Evolutionary conservation across 2,888 invertebrate genomes (phyloP).

Genomic region (Parascotia fuliginaria): DNA sequence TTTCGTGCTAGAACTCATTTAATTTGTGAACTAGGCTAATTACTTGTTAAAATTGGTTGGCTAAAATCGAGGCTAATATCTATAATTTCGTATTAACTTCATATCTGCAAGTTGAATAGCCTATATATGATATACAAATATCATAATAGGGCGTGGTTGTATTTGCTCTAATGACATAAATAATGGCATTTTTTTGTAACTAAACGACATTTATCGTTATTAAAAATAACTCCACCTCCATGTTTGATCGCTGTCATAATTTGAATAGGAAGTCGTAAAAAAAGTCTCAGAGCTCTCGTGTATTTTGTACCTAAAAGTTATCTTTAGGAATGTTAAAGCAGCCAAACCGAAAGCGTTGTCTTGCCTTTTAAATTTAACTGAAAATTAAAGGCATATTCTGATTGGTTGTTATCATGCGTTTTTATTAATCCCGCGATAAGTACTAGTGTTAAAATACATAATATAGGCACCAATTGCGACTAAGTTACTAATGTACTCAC

Average conservation of each 20-base stretch:
- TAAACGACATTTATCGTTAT: slow-evolving; percentile 16
- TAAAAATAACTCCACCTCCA: slow-evolving; percentile 24
- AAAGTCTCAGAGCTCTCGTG: slow-evolving; percentile 9
- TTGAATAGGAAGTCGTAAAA: slow-evolving; percentile 24
- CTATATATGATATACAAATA: background rate
- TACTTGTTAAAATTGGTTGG: background rate
- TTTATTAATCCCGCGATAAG: too few species aligned
- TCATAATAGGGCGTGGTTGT: slow-evolving; percentile 5
- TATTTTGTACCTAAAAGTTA: too few species aligned
- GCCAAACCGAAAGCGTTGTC: too few species aligned
- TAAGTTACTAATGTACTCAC: too few species aligned
- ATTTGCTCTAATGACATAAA: slow-evolving; percentile 20
- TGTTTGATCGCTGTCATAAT: slow-evolving; percentile 17
- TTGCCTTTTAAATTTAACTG: too few species aligned
- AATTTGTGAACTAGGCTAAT: background rate
- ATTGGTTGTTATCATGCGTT: too few species aligned
- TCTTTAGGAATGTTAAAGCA: too few species aligned
- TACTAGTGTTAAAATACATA: too few species aligned
- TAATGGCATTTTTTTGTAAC: slow-evolving; percentile 20
- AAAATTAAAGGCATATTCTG: too few species aligned
- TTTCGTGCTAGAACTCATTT: slow-evolving; percentile 1
- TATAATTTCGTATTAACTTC: background rate
- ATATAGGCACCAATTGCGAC: too few species aligned
- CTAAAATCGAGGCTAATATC: slow-evolving; percentile 1
- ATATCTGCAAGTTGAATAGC: slow-evolving; percentile 13